Base-by-base conservation (phyloP, 2,113 vertebrate genomes). In the Silurus meridionalis region DNA sequence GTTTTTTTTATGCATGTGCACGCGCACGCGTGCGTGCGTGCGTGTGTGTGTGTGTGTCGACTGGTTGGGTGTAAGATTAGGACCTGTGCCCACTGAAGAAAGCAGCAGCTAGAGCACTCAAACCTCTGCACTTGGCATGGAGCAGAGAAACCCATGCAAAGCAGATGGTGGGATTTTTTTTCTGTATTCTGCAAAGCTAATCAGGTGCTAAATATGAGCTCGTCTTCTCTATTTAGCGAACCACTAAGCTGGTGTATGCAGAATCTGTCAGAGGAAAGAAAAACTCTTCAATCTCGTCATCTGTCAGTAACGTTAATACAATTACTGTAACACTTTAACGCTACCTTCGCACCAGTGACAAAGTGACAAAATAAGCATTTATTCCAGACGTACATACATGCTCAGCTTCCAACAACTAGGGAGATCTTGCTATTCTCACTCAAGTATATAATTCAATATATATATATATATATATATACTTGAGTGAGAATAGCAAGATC, bases 191-290 rank as follows among this genome's bases (percentile, higher is more conserved):
- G 75, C 89, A 88, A 80, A 2, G 46, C 89, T 93, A 92, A 94
- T 94, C 93, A 92, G 91, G 89, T 92, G 92, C 91, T 93, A 93
- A 94, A 93, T 91, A 94, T 91, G 88, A 85, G 87, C 91, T 91
- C 89, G 86, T 92, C 90, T 91, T 89, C 84, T n/a, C 63, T 78
- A 52, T 21, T 60, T 71, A 57, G 60, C 60, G 80, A 71, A 48
- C 69, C 71, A 60, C n/a, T 14, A 57, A 11, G 46, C 80, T 69
- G 25, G 72, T 79, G 84, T 57, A 79, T 63, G 5, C 50, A 21
- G 60, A 53, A 48, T 28, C 60, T 66, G 60, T 66, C 83, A 57
- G 55, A 63, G 37, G n/a, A 77, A 63, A 75, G 71, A 80, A 25
- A 64, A 13, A 28, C 37, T 14, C 14, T 85, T 63, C 23, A 85